Conservation (phyloP, 1,140 invertebrate species). For the Olivierus martensii region DNA sequence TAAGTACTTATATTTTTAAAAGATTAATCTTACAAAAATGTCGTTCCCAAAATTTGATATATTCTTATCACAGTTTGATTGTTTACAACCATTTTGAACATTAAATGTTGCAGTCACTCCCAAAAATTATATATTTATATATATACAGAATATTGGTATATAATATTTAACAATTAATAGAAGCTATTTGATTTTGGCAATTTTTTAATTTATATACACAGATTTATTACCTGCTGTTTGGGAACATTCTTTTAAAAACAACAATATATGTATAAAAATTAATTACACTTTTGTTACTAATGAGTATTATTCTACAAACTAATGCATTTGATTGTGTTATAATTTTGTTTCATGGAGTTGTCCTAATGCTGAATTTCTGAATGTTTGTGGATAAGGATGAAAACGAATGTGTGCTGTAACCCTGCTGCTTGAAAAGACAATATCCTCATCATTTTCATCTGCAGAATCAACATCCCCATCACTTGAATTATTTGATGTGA, state of each 20-base stretch:
- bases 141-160: too few species aligned
- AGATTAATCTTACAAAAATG: too few species aligned
- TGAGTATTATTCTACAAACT: background rate
- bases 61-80: too few species aligned
- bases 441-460: conserved; percentile 20
- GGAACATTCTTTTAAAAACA: background rate
- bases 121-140: too few species aligned
- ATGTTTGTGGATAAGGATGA: conserved; percentile 10
- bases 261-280: background rate
- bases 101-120: too few species aligned
- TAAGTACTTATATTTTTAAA: too few species aligned
- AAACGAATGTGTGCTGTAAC: conserved; percentile 7
- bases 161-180: too few species aligned
- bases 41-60: too few species aligned
- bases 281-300: background rate
- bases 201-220: too few species aligned
- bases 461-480: conserved; percentile 45
- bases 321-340: background rate
- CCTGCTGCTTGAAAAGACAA: conserved; percentile 10
- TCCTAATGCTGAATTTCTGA: conserved; percentile 9
- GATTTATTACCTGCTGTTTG: too few species aligned
- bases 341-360: conserved; percentile 15
- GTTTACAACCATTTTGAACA: too few species aligned
- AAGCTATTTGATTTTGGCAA: too few species aligned
- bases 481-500: conserved; percentile 67